Evolutionary conservation across 2,113 vertebrate genomes (phyloP), one percentile per base, ranked within the genome.

Genomic region (Leucoraja erinaceus): DNA sequence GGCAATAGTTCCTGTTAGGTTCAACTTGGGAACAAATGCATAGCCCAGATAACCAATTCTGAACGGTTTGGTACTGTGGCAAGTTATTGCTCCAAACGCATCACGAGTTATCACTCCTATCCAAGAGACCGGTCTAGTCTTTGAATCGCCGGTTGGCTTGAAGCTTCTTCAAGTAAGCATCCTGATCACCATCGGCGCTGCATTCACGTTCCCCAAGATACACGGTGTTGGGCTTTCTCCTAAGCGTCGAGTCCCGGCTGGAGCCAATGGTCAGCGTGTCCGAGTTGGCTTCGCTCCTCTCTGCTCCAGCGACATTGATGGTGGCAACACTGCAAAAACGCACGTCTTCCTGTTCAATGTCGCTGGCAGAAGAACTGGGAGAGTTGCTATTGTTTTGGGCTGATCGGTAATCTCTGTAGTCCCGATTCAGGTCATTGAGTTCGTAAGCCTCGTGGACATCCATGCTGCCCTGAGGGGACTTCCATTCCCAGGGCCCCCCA

Each of bases 121-220:
- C 14, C 3, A 66, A 90, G 16, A 2, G 63, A 9, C 63, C n/a
- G 20, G 14, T 59, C 96, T 94, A 98, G 79, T 99, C 98, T 94
- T 97, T 97, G 93, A 96, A 97, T 74, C 97, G 94, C 0, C 96
- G 94, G 2, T 95, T 94, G 0, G 95, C 95, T 47, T 98, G 97
- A 94, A 98, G 94, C 93, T 98, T 98, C 94, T 96, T 97, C 91
- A 97, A 98, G 94, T 97, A 98, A 94, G 95, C 95, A 11, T 98
- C 98, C 0, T 97, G 96, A 28, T 98, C 97, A 0, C 93, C 94
- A 88, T 97, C 93, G 0, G 79, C 79, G 16, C 93, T 56, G 0
- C 77, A 59, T 94, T 97, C 94, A 93, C 97, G 96, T 33, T 96
- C 81, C 0, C 95, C 96, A 6, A 96, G 95, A 0, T 94, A 84